phyloP scores from a whole-genome alignment of 2,888 invertebrate species.

The Perithous albicinctus region DNA sequence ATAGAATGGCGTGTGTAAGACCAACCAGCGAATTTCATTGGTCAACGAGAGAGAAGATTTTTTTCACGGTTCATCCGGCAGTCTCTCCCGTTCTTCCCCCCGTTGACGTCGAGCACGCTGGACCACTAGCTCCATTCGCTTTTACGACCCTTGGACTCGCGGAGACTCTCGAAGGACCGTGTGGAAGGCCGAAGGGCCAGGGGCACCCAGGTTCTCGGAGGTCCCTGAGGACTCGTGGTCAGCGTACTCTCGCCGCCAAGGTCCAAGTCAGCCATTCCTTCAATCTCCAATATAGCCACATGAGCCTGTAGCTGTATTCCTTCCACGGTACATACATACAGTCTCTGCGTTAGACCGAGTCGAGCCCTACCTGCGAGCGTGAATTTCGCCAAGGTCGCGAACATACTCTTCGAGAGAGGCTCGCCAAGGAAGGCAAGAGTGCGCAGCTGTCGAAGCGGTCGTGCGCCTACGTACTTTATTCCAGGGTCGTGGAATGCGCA shows the following conservation, averaged over 20 bases:
- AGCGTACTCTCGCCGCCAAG: constrained; percentile 23
- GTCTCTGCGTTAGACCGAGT: too few relatives aligned
- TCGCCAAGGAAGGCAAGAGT: constrained; percentile 11
- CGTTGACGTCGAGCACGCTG: constrained; percentile 46
- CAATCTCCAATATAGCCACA: too few relatives aligned
- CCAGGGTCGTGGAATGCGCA: constrained; percentile 54
- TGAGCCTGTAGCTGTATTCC: background rate
- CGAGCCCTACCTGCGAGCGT: constrained; percentile 11
- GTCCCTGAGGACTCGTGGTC: constrained; percentile 56
- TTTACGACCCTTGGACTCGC: constrained; percentile 67
- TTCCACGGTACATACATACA: background rate
- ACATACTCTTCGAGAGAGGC: background rate
- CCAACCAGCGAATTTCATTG: constrained; percentile 45
- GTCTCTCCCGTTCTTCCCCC: constrained; percentile 58
- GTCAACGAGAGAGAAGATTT: constrained; percentile 48
- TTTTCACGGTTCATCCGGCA: constrained; percentile 57
- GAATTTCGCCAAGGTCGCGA: constrained; percentile 26
- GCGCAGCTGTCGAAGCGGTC: constrained; percentile 53
- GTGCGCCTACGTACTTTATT: constrained; percentile 50
- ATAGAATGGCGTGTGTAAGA: constrained; percentile 18
- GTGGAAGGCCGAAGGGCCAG: constrained; percentile 65
- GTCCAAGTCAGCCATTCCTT: constrained; percentile 3
- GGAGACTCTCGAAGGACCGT: constrained; percentile 66
- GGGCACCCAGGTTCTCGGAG: constrained; percentile 40
- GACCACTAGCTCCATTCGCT: constrained; percentile 67